These are phyloP conservation scores for Streblospio benedicti DNA, from an alignment of 1,140 invertebrate species.

Conservation along the genomic window DNA sequence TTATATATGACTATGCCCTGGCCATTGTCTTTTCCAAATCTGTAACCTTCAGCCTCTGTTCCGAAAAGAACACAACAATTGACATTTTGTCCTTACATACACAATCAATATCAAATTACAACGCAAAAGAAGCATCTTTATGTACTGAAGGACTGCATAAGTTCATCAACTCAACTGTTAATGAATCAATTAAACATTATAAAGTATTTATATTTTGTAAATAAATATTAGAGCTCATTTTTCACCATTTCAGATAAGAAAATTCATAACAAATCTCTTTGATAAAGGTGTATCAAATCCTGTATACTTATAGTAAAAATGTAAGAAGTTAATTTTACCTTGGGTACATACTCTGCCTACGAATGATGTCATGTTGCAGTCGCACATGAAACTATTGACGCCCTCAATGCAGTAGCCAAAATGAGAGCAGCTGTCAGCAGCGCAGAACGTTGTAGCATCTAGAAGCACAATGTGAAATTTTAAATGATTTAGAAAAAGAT, in stretches of 20 bases:
- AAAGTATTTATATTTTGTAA: too few relatives aligned
- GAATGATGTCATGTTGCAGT: constrained; percentile 37
- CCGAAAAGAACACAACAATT: not conserved
- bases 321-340: too few relatives aligned
- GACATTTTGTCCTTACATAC: not conserved
- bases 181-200: too few relatives aligned
- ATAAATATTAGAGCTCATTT: too few relatives aligned
- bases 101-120: too few relatives aligned
- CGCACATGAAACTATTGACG: constrained; percentile 26
- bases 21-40: constrained; percentile 20
- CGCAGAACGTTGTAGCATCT: constrained; percentile 17
- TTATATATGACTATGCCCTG: constrained; percentile 28
- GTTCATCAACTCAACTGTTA: too few relatives aligned
- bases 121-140: too few relatives aligned
- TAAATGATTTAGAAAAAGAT: not conserved
- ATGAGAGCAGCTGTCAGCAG: constrained; percentile 9
- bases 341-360: constrained; percentile 18
- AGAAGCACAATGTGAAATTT: not conserved
- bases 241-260: too few relatives aligned
- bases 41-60: constrained; percentile 34
- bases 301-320: too few relatives aligned
- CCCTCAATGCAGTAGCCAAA: constrained; percentile 27
- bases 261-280: too few relatives aligned
- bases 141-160: too few relatives aligned
- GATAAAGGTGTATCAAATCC: too few relatives aligned